Base-by-base conservation (phyloP, 2,888 invertebrate species). In the Agrotis segetum region DNA sequence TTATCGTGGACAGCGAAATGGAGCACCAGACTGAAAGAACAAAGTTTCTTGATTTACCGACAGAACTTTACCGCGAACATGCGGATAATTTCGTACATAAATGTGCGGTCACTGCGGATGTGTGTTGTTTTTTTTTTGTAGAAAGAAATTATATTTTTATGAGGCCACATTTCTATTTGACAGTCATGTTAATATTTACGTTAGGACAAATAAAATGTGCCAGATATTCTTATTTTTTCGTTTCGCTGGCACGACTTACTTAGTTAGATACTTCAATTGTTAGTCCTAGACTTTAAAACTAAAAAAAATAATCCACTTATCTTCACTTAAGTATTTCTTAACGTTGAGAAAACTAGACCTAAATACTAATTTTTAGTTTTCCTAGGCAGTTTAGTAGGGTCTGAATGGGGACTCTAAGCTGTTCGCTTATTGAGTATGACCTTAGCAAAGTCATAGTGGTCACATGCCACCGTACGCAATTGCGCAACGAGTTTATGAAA, bases 41-140 rank as follows among this genome's bases (percentile, higher is more conserved):
- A 34, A 59, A 50, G 21, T 59, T 71, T 29, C 21, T 59, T 70
- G 34, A 71, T 52, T 52, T 34, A 71, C 46, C 21, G 3, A 47
- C 21, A 58, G 46, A 60, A 70, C 21, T 53, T 46, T 16, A 24
- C 52, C 21, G 3, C 52, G 53, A 53, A 53, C 71, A 47, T 53
- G 52, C 17, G 52, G 34, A 34, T 46, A 40, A 71, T 71, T 61
- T 71, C n/a, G 24, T 9, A 21, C 17, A n/a, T 59, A 40, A 24
- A 24, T 60, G 59, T 71, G 70, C 29, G 2, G 16, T 50, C 50
- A 59, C 59, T 59, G 21, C 16, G 44, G 29, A 52, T 52, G 16
- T n/a, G 50, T 34, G n/a, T 21, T 46, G n/a, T 47, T 63, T 21
- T 49, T 70, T 17, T 29, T 13, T n/a, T 34, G 34, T n/a, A n/a